Conservation (phyloP, 2,888 invertebrate species). For the Ophion obscuratus region DNA sequence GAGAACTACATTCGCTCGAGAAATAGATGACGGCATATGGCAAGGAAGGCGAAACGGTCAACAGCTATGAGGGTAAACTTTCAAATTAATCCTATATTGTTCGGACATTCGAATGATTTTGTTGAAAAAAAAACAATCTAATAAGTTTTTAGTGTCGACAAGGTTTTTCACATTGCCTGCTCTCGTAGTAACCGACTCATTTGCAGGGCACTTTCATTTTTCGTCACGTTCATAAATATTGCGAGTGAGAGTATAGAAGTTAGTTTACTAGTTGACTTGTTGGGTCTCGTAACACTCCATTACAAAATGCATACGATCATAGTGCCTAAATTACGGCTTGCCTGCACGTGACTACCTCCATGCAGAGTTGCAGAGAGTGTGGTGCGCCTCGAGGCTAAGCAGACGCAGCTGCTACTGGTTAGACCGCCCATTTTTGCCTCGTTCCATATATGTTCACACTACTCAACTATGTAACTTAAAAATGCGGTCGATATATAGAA, state of each 20-base stretch:
- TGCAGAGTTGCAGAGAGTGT: conserved; percentile 40
- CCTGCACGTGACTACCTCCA: conserved; percentile 54
- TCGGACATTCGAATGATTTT: neutral
- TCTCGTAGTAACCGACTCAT: too few species aligned
- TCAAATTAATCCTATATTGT: neutral
- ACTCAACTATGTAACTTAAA: neutral
- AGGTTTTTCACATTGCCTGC: too few species aligned
- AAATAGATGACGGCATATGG: neutral
- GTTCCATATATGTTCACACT: conserved; percentile 16
- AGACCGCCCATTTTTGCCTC: conserved; percentile 30
- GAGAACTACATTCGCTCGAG: conserved; percentile 17
- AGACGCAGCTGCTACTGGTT: conserved; percentile 38
- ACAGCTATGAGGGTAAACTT: neutral
- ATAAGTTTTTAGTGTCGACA: too few species aligned
- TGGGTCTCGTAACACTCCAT: conserved; percentile 37
- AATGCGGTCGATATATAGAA: conserved; percentile 3
- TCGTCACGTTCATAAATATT: conserved; percentile 28
- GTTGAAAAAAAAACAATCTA: too few species aligned
- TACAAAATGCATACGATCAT: conserved; percentile 37
- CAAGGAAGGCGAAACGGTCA: neutral
- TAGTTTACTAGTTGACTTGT: conserved; percentile 29
- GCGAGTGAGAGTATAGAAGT: conserved; percentile 37
- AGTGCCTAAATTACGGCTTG: conserved; percentile 41
- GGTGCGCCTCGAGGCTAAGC: conserved; percentile 48
- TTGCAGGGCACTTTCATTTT: neutral